Evolutionary conservation across 2,888 invertebrate genomes (phyloP).

Genomic region (Dolichopus griseipennis): DNA sequence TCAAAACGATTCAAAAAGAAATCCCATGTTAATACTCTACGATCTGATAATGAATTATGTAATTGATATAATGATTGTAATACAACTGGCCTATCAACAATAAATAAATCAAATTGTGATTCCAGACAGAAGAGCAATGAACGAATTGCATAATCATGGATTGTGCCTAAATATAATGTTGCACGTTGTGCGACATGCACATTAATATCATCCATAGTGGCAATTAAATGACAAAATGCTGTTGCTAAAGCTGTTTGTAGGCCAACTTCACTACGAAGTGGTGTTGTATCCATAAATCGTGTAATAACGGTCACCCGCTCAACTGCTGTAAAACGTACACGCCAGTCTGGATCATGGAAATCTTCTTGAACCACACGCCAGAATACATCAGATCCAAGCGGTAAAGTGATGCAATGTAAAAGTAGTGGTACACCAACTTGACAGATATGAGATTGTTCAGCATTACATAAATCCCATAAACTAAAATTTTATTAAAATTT

Average conservation of each 20-base stretch:
- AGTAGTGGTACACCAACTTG: slow-evolving; percentile 86
- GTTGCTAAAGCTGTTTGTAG: slow-evolving; percentile 91
- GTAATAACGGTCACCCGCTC: slow-evolving; percentile 91
- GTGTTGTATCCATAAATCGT: slow-evolving; percentile 84
- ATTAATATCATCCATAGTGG: slow-evolving; percentile 91
- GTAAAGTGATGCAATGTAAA: slow-evolving; percentile 88
- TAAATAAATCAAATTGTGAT: slow-evolving; percentile 95
- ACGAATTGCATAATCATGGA: slow-evolving; percentile 82
- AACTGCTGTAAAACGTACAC: slow-evolving; percentile 84
- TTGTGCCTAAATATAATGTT: slow-evolving; percentile 83
- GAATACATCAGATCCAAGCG: slow-evolving; percentile 89
- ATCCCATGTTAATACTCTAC: slow-evolving; percentile 89
- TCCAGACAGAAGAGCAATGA: slow-evolving; percentile 88
- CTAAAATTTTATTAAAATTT: slow-evolving; percentile 44
- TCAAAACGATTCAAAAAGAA: slow-evolving; percentile 97
- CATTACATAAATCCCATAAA: slow-evolving; percentile 85
- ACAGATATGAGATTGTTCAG: slow-evolving; percentile 88
- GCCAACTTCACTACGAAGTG: slow-evolving; percentile 69
- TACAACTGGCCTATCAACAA: slow-evolving; percentile 93
- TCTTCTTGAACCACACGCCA: slow-evolving; percentile 92
- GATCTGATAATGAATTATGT: slow-evolving; percentile 83
- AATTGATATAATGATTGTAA: slow-evolving; percentile 91
- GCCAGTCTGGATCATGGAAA: slow-evolving; percentile 86
- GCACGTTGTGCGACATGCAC: slow-evolving; percentile 92
- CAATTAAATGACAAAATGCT: slow-evolving; percentile 92